Evolutionary conservation across 35 echinoderm and acorn worm genomes (phyloP).

Genomic region (Holothuria glaberrima): DNA sequence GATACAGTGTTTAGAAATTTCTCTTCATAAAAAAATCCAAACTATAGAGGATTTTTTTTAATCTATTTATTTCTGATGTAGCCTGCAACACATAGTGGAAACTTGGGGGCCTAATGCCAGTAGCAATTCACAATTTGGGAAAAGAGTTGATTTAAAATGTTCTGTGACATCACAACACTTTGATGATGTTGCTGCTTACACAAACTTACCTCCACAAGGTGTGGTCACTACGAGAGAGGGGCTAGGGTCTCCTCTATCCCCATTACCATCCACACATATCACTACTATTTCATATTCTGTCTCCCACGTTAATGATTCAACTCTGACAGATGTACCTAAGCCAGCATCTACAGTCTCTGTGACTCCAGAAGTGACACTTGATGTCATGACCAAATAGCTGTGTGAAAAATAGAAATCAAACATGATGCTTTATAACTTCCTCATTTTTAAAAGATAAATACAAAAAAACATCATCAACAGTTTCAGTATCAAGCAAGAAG

Average conservation of each 20-base stretch:
- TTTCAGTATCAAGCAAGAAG: too few relatives aligned
- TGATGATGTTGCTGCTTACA: neutral
- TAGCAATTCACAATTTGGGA: too few relatives aligned
- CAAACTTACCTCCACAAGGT: conserved; percentile 8
- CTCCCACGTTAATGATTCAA: neutral
- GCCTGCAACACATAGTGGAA: too few relatives aligned
- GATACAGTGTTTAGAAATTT: too few relatives aligned
- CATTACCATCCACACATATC: conserved; percentile 11
- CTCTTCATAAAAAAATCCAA: too few relatives aligned
- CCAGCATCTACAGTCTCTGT: neutral
- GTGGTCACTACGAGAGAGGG: neutral
- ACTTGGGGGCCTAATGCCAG: too few relatives aligned
- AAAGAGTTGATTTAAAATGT: neutral
- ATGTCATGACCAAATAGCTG: neutral
- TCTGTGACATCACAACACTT: neutral
- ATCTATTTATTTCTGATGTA: too few relatives aligned
- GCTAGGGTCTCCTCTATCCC: neutral
- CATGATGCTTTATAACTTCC: too few relatives aligned
- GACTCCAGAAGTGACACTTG: neutral
- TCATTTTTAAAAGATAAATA: too few relatives aligned
- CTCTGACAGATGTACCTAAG: neutral
- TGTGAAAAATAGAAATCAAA: too few relatives aligned
- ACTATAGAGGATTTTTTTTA: too few relatives aligned
- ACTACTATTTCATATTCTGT: neutral
- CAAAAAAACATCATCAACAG: too few relatives aligned